A percentile compares a stretch with the other conserved stretches of the same genome.
phyloP scores from a whole-genome alignment of 2,888 invertebrate genomes.

The Steromphala cineraria region DNA sequence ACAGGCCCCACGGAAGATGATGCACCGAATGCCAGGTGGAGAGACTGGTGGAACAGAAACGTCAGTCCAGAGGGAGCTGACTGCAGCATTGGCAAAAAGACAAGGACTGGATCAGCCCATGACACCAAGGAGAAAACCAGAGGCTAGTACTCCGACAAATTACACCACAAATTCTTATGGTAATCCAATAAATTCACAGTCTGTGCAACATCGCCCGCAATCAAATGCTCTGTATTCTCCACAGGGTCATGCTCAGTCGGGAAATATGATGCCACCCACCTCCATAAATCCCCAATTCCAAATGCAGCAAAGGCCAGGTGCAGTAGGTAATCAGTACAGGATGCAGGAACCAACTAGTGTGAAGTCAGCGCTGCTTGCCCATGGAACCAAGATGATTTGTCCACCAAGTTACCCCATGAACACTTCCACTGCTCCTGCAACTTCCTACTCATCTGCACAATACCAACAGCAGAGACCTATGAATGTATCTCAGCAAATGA shows the following conservation, averaged over 20 bases:
- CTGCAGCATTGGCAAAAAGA: slow-evolving; percentile 40
- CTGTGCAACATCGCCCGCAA: background rate
- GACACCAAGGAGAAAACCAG: background rate
- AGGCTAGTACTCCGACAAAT: background rate
- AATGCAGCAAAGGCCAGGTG: background rate
- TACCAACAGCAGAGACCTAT: background rate
- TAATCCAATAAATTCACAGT: background rate
- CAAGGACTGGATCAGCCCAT: background rate
- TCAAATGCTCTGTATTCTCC: background rate
- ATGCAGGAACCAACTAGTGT: slow-evolving; percentile 3
- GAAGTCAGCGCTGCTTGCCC: background rate
- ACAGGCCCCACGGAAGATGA: background rate
- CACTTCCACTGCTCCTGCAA: background rate
- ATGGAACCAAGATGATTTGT: background rate
- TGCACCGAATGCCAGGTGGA: background rate
- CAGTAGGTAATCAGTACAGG: background rate
- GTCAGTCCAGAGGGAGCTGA: slow-evolving; percentile 43
- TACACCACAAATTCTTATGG: background rate
- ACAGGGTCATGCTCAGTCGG: background rate
- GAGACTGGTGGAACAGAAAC: slow-evolving; percentile 30
- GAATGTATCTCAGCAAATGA: background rate
- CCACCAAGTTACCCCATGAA: background rate
- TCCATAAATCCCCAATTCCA: background rate
- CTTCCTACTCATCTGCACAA: background rate
- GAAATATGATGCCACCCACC: background rate